Percentiles rank a stretch among this genome's conserved stretches.
phyloP scores from a whole-genome alignment of 2,888 invertebrate genomes.

The Polymixis lichenea region DNA sequence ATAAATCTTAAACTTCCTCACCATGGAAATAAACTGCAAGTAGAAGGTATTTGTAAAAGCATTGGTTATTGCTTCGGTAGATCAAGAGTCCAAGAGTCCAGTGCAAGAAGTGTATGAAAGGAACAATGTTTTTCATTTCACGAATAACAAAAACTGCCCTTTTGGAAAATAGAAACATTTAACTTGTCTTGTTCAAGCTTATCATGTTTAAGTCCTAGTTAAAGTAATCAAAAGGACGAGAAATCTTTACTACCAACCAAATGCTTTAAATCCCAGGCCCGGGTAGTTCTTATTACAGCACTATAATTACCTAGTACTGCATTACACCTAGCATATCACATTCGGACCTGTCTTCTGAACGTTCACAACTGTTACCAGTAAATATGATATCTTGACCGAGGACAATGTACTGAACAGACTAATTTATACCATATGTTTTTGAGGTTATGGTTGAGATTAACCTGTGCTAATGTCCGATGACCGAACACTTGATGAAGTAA shows the following conservation, averaged over 20 bases:
- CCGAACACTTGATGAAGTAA: not conserved
- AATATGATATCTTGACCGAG: constrained; percentile 49
- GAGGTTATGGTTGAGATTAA: constrained; percentile 12
- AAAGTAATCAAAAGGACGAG: not conserved
- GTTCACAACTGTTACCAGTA: constrained; percentile 53
- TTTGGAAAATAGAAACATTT: too few species aligned
- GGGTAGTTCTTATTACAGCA: constrained; percentile 23
- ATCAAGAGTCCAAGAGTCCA: too few species aligned
- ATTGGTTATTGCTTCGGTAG: too few species aligned
- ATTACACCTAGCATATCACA: constrained; percentile 51
- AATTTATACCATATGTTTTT: not conserved
- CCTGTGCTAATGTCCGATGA: not conserved
- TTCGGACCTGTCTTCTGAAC: constrained; percentile 64
- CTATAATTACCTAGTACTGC: constrained; percentile 21
- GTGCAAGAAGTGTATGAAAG: too few species aligned
- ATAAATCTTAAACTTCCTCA: too few species aligned
- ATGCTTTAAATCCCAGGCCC: not conserved
- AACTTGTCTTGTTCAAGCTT: too few species aligned
- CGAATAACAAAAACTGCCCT: too few species aligned
- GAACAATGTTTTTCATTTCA: too few species aligned
- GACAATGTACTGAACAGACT: constrained; percentile 5
- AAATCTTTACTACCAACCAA: not conserved
- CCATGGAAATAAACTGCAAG: too few species aligned
- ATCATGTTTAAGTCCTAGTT: not conserved
- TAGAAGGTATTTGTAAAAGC: too few species aligned